Conservation (phyloP, 2,797 vertebrate species). For the Tragopan temminckii region DNA sequence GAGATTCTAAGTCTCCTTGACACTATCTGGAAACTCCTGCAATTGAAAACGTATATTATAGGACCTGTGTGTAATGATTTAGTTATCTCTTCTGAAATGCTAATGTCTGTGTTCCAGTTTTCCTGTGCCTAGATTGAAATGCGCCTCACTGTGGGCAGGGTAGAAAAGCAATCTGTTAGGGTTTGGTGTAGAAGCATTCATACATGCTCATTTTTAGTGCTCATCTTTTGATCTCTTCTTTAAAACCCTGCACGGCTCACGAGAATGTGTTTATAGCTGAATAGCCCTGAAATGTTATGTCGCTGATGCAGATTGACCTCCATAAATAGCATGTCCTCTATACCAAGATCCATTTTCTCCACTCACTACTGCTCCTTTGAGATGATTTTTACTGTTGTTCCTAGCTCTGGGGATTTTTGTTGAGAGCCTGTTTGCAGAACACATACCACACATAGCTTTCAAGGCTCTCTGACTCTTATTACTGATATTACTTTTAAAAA, state of each 20-base stretch:
- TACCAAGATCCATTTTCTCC: conserved; percentile 50
- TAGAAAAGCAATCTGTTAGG: conserved; percentile 34
- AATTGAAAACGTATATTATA: background rate
- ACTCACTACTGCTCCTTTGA: conserved; percentile 60
- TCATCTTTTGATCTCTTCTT: conserved; percentile 54
- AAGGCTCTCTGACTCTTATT: conserved; percentile 65
- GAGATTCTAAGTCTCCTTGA: background rate
- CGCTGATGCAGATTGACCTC: conserved; percentile 58
- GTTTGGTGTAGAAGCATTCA: background rate
- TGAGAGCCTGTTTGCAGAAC: conserved; percentile 58
- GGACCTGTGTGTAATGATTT: background rate
- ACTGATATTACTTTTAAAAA: conserved; percentile 59
- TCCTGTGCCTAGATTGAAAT: conserved; percentile 1
- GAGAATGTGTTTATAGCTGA: conserved; percentile 47
- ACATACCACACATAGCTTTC: conserved; percentile 58
- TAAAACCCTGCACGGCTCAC: background rate
- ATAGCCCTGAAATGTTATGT: conserved; percentile 43
- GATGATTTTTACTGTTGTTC: conserved; percentile 63
- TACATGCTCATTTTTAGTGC: background rate
- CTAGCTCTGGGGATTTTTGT: conserved; percentile 41
- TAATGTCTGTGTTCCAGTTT: conserved; percentile 41
- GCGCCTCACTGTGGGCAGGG: background rate
- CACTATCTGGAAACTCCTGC: background rate
- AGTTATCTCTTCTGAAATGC: background rate
- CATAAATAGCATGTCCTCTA: conserved; percentile 63